phyloP scores from a whole-genome alignment of 2,797 vertebrate species.

The Galago senegalensis region DNA sequence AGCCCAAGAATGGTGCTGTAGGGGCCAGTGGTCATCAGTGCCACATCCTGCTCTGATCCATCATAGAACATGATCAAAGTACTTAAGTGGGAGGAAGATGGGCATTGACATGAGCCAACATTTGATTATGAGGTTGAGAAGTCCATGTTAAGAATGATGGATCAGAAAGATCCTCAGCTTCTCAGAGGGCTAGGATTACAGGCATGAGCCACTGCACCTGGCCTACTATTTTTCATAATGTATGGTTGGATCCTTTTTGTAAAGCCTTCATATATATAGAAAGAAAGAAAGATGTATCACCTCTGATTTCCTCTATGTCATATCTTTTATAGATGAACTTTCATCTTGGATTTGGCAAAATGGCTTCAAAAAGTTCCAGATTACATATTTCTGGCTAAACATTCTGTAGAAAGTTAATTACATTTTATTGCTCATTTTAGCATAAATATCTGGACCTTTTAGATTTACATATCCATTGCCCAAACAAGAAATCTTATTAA shows the following conservation, averaged over 20 bases:
- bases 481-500: background rate
- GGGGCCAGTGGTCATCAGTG: accelerated
- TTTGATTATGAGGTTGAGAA: background rate
- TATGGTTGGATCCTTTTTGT: too few relatives aligned
- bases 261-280: background rate
- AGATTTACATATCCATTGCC: background rate
- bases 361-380: background rate
- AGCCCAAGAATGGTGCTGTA: background rate
- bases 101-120: background rate
- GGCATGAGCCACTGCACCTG: too few relatives aligned
- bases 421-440: background rate
- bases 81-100: background rate
- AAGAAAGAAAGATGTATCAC: background rate
- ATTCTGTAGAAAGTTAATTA: background rate
- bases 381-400: background rate
- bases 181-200: background rate
- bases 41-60: too few relatives aligned
- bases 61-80: background rate
- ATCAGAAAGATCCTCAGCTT: background rate
- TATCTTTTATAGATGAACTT: background rate
- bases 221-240: too few relatives aligned
- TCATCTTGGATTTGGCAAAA: background rate
- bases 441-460: background rate
- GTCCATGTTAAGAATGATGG: background rate
- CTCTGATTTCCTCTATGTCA: background rate